Evolutionary conservation across 1,140 invertebrate species (phyloP), one percentile per base, ranked within the genome.

Genomic region (Aphidius ervi): DNA sequence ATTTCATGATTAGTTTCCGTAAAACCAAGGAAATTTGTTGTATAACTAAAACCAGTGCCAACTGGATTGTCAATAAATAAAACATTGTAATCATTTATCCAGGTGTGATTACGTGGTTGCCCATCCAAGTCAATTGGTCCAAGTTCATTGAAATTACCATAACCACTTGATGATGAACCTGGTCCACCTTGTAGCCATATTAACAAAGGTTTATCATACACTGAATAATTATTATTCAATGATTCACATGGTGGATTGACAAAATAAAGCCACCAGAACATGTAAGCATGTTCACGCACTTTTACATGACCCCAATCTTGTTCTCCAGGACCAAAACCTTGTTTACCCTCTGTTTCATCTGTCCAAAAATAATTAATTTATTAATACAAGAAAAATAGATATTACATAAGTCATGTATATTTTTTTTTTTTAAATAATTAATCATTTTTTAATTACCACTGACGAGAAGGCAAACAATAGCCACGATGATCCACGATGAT

Each of bases 41-140:
- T 87, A 69, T 93, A 93, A 76, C 92, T 94, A 73, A 85, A 95
- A 2, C 93, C 93, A 16, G 89, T 84, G 1, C 93, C 93, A 5
- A 95, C 92, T 2, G 93, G 93, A 75, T 92, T 94, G 70, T 95
- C 93, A 20, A 95, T 84, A 70, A 94, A 94, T 1, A 95, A 68
- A 5, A 96, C 82, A 71, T 93, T 95, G 67, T 88, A 86, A 63
- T 87, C 76, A 62, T 85, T 85, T 9, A 91, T 88, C 92, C 92
- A 94, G 9, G 87, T 88, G 63, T 81, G 79, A 63, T 87, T 85
- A 67, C 92, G 83, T 9, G 81, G 75, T 16, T 88, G 82, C 0
- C 89, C 75, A 42, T 88, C 72, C 0, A 84, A 65, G 70, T 91
- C 86, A 1, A 87, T 70, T 0, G 90, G 90, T 4, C 91, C 91